A percentile compares a stretch with the other conserved stretches of the same genome.
Evolutionary conservation across 1,140 invertebrate genomes (phyloP).

Genomic region (Augochlora pura): DNA sequence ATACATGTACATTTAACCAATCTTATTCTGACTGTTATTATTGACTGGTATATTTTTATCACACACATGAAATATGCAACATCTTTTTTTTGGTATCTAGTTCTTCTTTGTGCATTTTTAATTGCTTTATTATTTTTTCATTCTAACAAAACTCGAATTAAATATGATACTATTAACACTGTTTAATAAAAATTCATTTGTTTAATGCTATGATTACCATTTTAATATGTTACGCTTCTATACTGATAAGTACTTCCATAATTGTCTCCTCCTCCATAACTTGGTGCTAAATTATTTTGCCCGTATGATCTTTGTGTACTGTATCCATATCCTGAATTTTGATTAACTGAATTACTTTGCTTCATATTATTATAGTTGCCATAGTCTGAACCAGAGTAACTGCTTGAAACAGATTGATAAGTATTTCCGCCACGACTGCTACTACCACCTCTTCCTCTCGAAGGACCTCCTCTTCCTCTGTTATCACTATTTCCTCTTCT

Average conservation of each 20-base stretch:
- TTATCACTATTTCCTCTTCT: conserved; percentile 60
- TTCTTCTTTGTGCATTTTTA: conserved; percentile 10
- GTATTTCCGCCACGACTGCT: conserved; percentile 44
- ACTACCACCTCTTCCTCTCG: conserved; percentile 64
- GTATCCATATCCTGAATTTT: conserved; percentile 65
- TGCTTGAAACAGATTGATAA: conserved; percentile 60
- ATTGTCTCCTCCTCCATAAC: conserved; percentile 60
- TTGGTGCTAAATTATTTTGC: conserved; percentile 54
- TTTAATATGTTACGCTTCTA: conserved; percentile 62
- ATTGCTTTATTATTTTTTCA: conserved; percentile 7
- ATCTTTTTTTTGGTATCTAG: conserved; percentile 13
- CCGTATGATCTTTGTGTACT: conserved; percentile 67
- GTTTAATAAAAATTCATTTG: conserved; percentile 26
- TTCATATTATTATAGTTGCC: conserved; percentile 61
- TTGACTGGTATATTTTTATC: conserved; percentile 15
- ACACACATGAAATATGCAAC: conserved; percentile 10
- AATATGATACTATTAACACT: conserved; percentile 35
- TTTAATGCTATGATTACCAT: conserved; percentile 25
- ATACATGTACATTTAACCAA: conserved; percentile 48
- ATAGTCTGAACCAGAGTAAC: conserved; percentile 69
- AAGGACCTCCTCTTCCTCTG: conserved; percentile 54
- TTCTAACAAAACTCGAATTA: conserved; percentile 47
- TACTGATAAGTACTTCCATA: conserved; percentile 67
- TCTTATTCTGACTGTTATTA: conserved; percentile 17
- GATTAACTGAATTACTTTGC: conserved; percentile 50